phyloP scores from a whole-genome alignment of 2,113 vertebrate species.

The Furnarius figulus region DNA sequence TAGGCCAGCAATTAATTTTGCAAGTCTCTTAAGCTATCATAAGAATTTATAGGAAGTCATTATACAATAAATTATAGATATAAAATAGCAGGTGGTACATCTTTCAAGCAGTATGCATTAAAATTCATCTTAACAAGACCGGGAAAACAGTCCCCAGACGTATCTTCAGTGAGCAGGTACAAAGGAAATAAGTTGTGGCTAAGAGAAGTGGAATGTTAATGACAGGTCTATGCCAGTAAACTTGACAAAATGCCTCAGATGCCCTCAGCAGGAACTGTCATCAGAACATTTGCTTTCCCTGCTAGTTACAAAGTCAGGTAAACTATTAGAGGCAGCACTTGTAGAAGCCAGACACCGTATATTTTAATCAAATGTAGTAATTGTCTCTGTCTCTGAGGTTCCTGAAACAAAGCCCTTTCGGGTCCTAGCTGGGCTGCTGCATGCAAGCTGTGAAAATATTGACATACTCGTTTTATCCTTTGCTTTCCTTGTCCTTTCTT shows the following conservation, averaged over 20 bases:
- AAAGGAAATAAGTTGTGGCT: conserved; percentile 4
- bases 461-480: background rate
- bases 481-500: conserved; percentile 2
- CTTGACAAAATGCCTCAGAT: background rate
- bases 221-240: background rate
- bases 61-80: conserved; percentile 43
- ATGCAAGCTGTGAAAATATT: conserved; percentile 13
- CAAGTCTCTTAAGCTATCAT: background rate
- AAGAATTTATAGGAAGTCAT: conserved; percentile 16
- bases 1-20: background rate
- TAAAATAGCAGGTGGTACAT: conserved; percentile 58
- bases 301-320: background rate
- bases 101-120: conserved; percentile 12
- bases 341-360: background rate
- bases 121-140: conserved; percentile 35
- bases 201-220: conserved; percentile 34
- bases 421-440: background rate
- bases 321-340: background rate
- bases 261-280: conserved; percentile 1
- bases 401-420: background rate
- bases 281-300: conserved; percentile 11
- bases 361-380: background rate
- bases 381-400: background rate
- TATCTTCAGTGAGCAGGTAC: background rate
- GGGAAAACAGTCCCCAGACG: conserved; percentile 14